These are phyloP conservation scores for Pyrgilauda ruficollis DNA, from an alignment of 2,113 vertebrate species.

Conservation along the genomic window DNA sequence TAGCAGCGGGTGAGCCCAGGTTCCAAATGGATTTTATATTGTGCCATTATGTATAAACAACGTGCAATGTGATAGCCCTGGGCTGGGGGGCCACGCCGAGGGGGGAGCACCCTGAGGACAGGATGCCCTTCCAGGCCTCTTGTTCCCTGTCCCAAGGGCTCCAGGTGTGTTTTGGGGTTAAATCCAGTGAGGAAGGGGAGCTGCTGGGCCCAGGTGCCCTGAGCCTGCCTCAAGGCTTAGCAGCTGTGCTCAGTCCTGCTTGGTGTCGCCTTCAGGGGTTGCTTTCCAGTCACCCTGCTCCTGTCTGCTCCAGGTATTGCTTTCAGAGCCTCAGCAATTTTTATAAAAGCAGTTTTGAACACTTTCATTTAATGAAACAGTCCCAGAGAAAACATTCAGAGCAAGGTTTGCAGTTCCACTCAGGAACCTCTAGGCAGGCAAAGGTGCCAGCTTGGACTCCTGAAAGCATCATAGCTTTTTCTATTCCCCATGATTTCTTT, in stretches of 20 bases:
- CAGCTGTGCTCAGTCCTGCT: rapidly evolving
- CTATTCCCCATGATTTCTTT: neutral
- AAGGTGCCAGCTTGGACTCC: conserved; percentile 7
- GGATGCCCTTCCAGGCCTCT: neutral
- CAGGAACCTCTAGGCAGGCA: neutral
- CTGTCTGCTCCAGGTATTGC: neutral
- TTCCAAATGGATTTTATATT: conserved; percentile 43
- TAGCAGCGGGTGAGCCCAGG: neutral
- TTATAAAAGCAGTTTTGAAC: conserved; percentile 7
- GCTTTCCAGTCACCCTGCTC: rapidly evolving
- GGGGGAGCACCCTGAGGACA: neutral
- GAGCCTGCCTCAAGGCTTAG: neutral
- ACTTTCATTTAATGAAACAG: neutral
- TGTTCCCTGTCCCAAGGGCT: neutral
- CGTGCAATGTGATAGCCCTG: neutral
- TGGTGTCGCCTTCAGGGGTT: rapidly evolving
- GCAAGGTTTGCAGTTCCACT: neutral
- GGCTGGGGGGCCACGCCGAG: rapidly evolving
- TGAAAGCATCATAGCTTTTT: neutral
- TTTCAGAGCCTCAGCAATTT: neutral
- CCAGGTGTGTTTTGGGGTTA: neutral
- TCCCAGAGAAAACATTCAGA: conserved; percentile 40
- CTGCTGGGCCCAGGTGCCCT: neutral
- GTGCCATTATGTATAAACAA: neutral
- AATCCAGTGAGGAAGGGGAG: neutral